phyloP scores from a whole-genome alignment of 2,113 vertebrate species.

The Vulpes vulpes region DNA sequence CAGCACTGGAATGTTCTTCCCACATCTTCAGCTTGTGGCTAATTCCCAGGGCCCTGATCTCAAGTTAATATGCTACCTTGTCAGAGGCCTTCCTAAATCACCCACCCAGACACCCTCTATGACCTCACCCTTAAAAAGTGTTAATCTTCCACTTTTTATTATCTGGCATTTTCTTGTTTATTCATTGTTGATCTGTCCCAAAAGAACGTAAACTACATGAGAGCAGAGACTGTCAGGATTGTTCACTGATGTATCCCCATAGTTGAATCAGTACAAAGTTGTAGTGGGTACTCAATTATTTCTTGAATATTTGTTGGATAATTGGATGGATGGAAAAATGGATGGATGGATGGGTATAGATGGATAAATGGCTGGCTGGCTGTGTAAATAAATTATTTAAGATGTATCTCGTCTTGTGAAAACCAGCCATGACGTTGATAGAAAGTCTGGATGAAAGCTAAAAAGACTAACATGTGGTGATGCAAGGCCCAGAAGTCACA shows the following conservation, averaged over 20 bases:
- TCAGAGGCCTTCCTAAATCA: neutral
- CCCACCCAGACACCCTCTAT: neutral
- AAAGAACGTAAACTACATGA: neutral
- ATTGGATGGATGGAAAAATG: neutral
- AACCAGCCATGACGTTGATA: neutral
- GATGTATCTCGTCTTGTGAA: neutral
- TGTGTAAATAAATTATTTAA: neutral
- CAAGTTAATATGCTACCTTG: neutral
- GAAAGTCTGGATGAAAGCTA: constrained; percentile 9
- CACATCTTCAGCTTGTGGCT: neutral
- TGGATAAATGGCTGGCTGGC: neutral
- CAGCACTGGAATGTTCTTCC: neutral
- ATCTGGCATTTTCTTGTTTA: neutral
- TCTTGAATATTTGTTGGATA: neutral
- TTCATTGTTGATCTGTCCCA: neutral
- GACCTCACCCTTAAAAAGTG: neutral
- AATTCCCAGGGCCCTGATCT: neutral
- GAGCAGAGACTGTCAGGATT: neutral
- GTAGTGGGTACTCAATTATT: neutral
- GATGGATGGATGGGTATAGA: neutral
- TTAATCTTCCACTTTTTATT: neutral
- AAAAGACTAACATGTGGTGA: neutral
- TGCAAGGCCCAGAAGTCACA: neutral
- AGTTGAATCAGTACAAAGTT: neutral
- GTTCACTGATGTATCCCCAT: neutral